These are phyloP conservation scores for Pterois miles DNA, from an alignment of 2,797 vertebrate genomes.

Conservation along the genomic window DNA sequence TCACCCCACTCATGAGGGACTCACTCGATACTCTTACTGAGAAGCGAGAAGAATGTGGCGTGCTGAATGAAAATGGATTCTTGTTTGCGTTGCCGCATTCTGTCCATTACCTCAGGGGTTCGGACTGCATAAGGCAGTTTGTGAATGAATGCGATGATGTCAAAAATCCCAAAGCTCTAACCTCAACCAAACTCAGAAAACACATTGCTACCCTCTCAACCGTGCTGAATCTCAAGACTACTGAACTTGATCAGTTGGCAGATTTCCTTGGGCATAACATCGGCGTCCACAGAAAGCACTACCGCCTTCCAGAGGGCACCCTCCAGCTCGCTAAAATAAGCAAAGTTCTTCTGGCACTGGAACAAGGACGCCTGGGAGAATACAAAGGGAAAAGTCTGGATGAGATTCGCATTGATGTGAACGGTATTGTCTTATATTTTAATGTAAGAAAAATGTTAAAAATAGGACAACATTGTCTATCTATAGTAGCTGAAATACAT, in stretches of 20 bases:
- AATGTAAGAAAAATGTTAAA: too few species aligned
- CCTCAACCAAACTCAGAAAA: constrained; percentile 38
- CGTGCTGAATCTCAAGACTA: constrained; percentile 22
- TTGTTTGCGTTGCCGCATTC: constrained; percentile 39
- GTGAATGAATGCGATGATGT: constrained; percentile 17
- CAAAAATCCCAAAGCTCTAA: constrained; percentile 20
- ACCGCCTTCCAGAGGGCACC: constrained; percentile 32
- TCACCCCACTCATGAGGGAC: constrained; percentile 24
- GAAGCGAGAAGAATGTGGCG: constrained; percentile 12
- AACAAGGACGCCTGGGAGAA: constrained; percentile 25
- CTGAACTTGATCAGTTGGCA: constrained; percentile 41
- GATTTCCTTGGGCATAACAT: constrained; percentile 50
- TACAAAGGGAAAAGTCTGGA: constrained; percentile 43
- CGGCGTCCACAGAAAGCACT: constrained; percentile 26
- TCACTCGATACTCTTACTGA: background rate
- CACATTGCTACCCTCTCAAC: constrained; percentile 35
- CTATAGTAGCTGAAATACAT: too few species aligned
- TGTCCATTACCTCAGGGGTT: constrained; percentile 30
- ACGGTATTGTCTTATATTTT: constrained; percentile 7
- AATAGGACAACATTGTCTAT: too few species aligned
- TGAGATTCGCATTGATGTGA: constrained; percentile 29
- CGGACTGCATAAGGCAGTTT: constrained; percentile 42
- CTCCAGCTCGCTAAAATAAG: constrained; percentile 40
- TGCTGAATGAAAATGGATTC: constrained; percentile 27
- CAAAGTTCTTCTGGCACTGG: constrained; percentile 35